A percentile compares a stretch with the other conserved stretches of the same genome.
Conservation (phyloP, 1,140 invertebrate genomes). For the Temnothorax longispinosus region DNA sequence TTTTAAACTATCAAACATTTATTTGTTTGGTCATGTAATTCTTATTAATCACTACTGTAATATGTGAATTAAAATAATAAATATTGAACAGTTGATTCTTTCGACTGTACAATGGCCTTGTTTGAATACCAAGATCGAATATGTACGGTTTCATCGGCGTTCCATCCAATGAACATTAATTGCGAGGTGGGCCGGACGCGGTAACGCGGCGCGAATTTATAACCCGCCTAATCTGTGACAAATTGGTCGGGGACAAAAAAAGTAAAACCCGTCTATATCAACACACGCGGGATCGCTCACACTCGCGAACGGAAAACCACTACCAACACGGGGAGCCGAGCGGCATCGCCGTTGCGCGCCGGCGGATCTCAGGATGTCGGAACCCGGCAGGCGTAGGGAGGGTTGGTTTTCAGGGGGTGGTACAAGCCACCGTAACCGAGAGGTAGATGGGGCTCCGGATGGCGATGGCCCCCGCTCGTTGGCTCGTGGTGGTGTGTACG, state of each 20-base stretch:
- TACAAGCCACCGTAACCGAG: conserved; percentile 66
- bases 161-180: conserved; percentile 65
- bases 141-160: not conserved
- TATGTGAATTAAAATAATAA: not conserved
- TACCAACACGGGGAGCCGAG: not conserved
- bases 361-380: conserved; percentile 37
- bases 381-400: conserved; percentile 3
- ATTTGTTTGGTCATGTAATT: not conserved
- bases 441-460: conserved; percentile 61
- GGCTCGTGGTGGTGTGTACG: conserved; percentile 71
- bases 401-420: conserved; percentile 62
- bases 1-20: not conserved
- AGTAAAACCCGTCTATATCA: conserved; percentile 58
- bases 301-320: conserved; percentile 17
- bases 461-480: conserved; percentile 63
- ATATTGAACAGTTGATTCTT: not conserved
- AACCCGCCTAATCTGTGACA: conserved; percentile 82
- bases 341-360: conserved; percentile 54
- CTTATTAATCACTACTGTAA: not conserved
- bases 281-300: conserved; percentile 3
- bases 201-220: conserved; percentile 80
- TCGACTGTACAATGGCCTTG: not conserved
- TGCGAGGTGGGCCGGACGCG: conserved; percentile 50
- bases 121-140: conserved; percentile 7
- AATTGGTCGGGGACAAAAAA: conserved; percentile 76